phyloP scores from a whole-genome alignment of 1,140 invertebrate genomes.

The Magallana gigas region DNA sequence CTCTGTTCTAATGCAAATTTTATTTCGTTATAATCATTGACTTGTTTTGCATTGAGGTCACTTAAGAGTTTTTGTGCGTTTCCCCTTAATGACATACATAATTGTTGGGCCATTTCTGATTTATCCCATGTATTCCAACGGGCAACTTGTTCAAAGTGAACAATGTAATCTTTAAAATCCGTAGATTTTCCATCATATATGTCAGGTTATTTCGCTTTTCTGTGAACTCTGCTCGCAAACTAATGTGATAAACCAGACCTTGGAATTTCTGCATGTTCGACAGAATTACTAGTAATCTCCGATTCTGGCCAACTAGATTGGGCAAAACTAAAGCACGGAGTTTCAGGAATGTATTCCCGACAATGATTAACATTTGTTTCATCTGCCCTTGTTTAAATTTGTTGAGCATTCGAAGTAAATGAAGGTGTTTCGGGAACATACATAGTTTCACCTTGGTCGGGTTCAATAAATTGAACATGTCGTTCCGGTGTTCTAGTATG shows the following conservation, averaged over 20 bases:
- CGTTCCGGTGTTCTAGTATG: too few relatives aligned
- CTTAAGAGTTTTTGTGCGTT: conserved; percentile 47
- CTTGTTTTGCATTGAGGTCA: conserved; percentile 33
- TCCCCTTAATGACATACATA: conserved; percentile 48
- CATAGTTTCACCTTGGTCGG: too few relatives aligned
- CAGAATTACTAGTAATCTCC: neutral
- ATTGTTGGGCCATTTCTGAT: conserved; percentile 51
- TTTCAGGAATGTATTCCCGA: neutral
- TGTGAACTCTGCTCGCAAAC: neutral
- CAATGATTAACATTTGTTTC: neutral
- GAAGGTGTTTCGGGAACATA: too few relatives aligned
- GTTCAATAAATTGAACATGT: too few relatives aligned
- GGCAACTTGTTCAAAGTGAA: conserved; percentile 46
- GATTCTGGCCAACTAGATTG: neutral
- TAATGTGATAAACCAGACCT: neutral
- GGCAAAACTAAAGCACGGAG: neutral
- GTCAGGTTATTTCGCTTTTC: conserved; percentile 40
- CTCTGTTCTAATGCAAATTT: conserved; percentile 20
- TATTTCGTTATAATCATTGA: conserved; percentile 30
- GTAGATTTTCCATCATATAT: conserved; percentile 42
- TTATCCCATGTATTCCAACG: conserved; percentile 40
- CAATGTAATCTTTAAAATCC: conserved; percentile 47
- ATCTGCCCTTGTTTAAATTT: too few relatives aligned
- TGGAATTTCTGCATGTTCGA: neutral
- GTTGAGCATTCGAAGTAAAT: too few relatives aligned